Conservation (phyloP, 2,888 invertebrate species). For the Ormyrus labotus region DNA sequence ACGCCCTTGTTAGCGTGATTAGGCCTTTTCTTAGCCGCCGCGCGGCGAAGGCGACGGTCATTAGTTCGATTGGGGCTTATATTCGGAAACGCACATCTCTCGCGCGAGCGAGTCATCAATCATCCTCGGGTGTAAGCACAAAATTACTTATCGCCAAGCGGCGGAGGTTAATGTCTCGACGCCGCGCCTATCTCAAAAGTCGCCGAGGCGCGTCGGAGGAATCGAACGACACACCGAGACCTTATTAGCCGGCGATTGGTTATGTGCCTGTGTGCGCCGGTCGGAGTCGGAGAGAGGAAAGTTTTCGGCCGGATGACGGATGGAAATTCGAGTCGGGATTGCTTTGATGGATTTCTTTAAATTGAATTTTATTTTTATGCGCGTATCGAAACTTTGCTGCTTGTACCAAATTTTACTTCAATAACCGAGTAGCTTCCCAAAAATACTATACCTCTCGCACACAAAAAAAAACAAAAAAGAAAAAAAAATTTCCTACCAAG, state of each 20-base stretch:
- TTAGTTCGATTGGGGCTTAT: slow-evolving; percentile 45
- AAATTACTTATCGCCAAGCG: slow-evolving; percentile 66
- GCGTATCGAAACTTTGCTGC: too few relatives aligned
- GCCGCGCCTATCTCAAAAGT: slow-evolving; percentile 6
- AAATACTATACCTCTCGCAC: too few relatives aligned
- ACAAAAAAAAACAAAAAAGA: slow-evolving; percentile 2
- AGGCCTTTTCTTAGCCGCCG: slow-evolving; percentile 45
- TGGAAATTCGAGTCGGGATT: neutral
- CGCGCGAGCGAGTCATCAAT: slow-evolving; percentile 69
- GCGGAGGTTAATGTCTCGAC: slow-evolving; percentile 44
- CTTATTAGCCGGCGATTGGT: slow-evolving; percentile 20
- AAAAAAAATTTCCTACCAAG: neutral
- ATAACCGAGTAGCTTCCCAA: too few relatives aligned
- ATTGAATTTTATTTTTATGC: too few relatives aligned
- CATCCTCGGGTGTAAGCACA: slow-evolving; percentile 64
- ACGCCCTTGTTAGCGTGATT: slow-evolving; percentile 59
- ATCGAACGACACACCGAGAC: slow-evolving; percentile 32
- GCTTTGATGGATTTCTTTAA: too few relatives aligned
- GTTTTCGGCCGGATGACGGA: neutral
- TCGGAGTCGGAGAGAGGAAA: neutral
- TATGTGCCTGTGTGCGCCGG: too few relatives aligned
- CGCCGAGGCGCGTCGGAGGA: slow-evolving; percentile 20
- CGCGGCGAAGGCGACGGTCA: slow-evolving; percentile 30
- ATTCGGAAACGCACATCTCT: slow-evolving; percentile 33
- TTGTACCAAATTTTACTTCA: too few relatives aligned